These are phyloP conservation scores for Squalus acanthias DNA, from an alignment of 2,797 vertebrate genomes.

Conservation along the genomic window DNA sequence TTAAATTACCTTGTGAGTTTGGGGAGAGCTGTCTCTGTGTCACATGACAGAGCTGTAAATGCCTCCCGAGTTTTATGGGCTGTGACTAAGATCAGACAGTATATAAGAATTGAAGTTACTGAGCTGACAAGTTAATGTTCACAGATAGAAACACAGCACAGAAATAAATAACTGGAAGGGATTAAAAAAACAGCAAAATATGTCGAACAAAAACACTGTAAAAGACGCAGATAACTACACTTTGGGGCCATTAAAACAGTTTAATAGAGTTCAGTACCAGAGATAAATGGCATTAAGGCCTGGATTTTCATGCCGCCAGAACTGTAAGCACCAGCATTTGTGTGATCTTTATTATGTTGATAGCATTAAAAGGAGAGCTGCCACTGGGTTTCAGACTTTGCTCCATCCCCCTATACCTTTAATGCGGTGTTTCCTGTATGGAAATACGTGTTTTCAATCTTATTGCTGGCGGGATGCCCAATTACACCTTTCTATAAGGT, in stretches of 20 bases:
- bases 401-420: not conserved
- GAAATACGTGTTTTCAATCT: not conserved
- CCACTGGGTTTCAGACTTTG: not conserved
- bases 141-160: conserved; percentile 13
- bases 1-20: conserved; percentile 4
- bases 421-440: too few relatives aligned
- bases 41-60: conserved; percentile 22
- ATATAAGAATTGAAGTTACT: conserved; percentile 31
- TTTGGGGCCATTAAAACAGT: not conserved
- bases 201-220: not conserved
- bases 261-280: not conserved
- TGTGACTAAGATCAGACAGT: conserved; percentile 31
- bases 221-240: not conserved
- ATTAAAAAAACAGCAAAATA: not conserved
- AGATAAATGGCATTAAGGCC: conserved; percentile 1
- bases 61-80: conserved; percentile 28
- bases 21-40: not conserved
- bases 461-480: not conserved
- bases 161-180: conserved; percentile 14
- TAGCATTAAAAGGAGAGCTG: not conserved
- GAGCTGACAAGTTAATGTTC: conserved; percentile 33
- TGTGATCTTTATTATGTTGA: not conserved
- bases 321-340: not conserved
- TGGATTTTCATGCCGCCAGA: not conserved
- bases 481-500: not conserved